These are phyloP conservation scores for Aldabrachelys gigantea DNA, from an alignment of 2,113 vertebrate species.

Conservation along the genomic window DNA sequence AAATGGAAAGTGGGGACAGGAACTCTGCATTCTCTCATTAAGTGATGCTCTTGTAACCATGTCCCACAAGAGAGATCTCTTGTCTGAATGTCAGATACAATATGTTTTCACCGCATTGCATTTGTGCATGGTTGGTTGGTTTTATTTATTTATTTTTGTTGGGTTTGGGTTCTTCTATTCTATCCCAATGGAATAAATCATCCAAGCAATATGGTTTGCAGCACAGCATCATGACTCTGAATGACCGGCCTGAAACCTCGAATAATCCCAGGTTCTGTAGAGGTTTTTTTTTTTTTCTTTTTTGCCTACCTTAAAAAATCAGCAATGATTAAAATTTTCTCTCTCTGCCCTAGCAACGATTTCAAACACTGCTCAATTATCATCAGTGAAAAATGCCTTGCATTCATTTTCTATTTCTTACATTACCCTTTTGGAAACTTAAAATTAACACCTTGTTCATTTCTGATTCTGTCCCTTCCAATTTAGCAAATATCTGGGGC, in stretches of 20 bases:
- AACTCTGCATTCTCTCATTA: neutral
- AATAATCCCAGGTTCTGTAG: neutral
- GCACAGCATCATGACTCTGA: neutral
- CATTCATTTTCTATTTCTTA: neutral
- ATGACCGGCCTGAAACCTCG: neutral
- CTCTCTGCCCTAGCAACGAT: neutral
- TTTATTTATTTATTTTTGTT: neutral
- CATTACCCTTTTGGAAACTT: neutral
- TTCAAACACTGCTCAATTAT: neutral
- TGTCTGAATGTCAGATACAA: neutral
- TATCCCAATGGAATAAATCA: neutral
- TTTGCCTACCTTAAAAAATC: neutral
- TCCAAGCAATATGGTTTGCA: neutral
- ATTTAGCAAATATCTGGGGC: fast-evolving
- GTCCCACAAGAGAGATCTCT: neutral
- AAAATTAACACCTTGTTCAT: neutral
- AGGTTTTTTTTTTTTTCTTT: neutral
- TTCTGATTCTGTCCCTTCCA: neutral
- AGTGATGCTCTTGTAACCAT: neutral
- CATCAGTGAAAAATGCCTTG: neutral
- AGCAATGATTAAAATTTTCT: neutral
- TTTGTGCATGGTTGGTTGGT: neutral
- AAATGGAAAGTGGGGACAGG: neutral
- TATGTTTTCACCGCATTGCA: neutral
- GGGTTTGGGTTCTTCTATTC: neutral